Base-by-base conservation (phyloP, 37 sponge, comb jelly and placozoan genomes). In the Spongia lamella region DNA sequence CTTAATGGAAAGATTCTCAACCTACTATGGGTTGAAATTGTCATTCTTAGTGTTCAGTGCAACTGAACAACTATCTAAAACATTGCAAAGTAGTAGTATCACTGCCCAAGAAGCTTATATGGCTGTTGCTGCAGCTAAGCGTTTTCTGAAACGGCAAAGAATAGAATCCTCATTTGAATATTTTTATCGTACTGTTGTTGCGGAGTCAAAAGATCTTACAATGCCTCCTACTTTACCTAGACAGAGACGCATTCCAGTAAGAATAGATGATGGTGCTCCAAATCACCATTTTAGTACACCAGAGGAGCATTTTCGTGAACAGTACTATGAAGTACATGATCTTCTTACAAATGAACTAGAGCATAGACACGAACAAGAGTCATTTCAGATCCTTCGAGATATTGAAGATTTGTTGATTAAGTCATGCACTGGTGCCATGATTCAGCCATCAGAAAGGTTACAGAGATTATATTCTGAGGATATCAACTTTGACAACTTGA, bases 1-100 rank as follows among this genome's bases (percentile, higher is more conserved):
- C 22, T 16, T 35, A 11, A 52, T 78, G 76, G 13, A 71, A 58
- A 74, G 17, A 76, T 75, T 78, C 47, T 33, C 56, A 22, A 76
- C 72, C 35, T 75, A n/a, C 21, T 81, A 61, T 80, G 82, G 82
- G 2, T 75, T 81, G 32, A 81, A 81, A 43, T 60, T 81, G 19
- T 56, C 80, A 37, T 4, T 53, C 21, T 29, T 79, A 47, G 31
- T 78, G 16, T 81, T 81, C 24, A 52, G 73, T 50, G 73, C 73
- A 21, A 59, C 82, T 55, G 74, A 81, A 59, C 62, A 81, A 24
- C 73, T 79, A n/a, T 79, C 81, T 75, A 47, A 16, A 43, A 71
- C 72, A 31, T 36, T 79, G n/a, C 59, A 79, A 72, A 40, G 32
- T 20, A 79, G 53, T 33, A 50, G 24, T 19, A 78, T 68, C 24